Base-by-base conservation (phyloP, 1,140 invertebrate species). In the Eubasilissa regina region DNA sequence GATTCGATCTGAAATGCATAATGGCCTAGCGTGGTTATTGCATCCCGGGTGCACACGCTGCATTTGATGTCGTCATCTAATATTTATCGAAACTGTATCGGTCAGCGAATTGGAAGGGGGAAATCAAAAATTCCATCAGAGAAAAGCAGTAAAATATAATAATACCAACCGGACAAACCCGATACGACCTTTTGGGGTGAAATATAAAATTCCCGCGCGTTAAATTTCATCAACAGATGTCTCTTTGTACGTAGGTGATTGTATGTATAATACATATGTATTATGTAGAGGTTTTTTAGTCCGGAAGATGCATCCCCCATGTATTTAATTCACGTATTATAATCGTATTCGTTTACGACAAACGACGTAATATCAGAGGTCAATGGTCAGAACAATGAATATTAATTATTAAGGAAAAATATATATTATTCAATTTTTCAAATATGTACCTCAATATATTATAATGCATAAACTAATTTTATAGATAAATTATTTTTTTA, bases 51-150 rank as follows among this genome's bases (percentile, higher is more conserved):
- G 70, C 70, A 64, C 51, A 56, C n/a, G 55, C 43, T 70, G 76
- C 76, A 58, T 17, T 58, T 70, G 64, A 66, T 66, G 56, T 51
- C 19, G 68, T 62, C 55, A 78, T 78, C 77, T 73, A 78, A 78
- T 78, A 78, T 78, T 78, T 72, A 78, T 78, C 58, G 68, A 62
- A 21, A 72, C 66, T 25, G 43, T 48, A 73, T 60, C 56, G 66
- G 68, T 72, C 66, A 78, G 72, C 55, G 47, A 43, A 48, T 21
- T 60, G 44, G 75, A 35, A 15, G 21, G 25, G 21, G 25, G 73
- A 78, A 78, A 78, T 78, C 77, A 62, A 78, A 78, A 78, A 78
- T 78, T 78, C 77, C 77, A 78, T 78, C 77, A 78, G 77, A 64
- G 25, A 7, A 56, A 47, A 66, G 55, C 66, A 73, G 68, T 78